Evolutionary conservation across 2,888 invertebrate species (phyloP).

Genomic region (Rhodophaea formosa): DNA sequence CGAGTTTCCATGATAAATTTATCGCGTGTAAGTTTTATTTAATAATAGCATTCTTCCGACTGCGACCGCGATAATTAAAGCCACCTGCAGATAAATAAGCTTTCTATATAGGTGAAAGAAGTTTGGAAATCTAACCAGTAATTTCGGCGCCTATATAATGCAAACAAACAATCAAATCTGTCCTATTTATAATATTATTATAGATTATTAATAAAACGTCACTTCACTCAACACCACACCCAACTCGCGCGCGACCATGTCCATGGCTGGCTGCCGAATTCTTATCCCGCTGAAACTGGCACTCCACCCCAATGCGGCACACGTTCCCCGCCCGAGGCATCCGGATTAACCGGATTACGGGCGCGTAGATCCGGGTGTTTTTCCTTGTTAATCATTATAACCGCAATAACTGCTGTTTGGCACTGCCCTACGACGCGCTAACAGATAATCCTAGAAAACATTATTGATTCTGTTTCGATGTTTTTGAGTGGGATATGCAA

Average conservation of each 20-base stretch:
- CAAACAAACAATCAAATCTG: too few species aligned
- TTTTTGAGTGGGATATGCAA: not conserved
- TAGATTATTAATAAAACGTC: too few species aligned
- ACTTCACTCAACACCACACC: too few species aligned
- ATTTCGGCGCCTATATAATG: too few species aligned
- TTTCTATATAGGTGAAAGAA: too few species aligned
- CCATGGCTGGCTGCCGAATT: not conserved
- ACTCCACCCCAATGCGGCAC: constrained; percentile 33
- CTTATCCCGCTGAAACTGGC: constrained; percentile 35
- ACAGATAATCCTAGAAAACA: not conserved
- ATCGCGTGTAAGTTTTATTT: too few species aligned
- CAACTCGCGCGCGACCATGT: not conserved
- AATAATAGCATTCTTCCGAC: too few species aligned
- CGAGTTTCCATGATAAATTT: too few species aligned
- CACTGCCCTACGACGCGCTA: constrained; percentile 13
- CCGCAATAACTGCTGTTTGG: constrained; percentile 32
- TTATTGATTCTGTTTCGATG: not conserved
- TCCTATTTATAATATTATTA: too few species aligned
- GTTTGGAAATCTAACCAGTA: too few species aligned
- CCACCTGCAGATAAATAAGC: too few species aligned
- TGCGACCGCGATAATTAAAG: too few species aligned
- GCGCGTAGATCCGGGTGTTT: constrained; percentile 56
- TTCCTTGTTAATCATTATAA: constrained; percentile 56
- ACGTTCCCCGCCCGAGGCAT: constrained; percentile 56
- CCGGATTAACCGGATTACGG: constrained; percentile 65